These are phyloP conservation scores for Pseudococcus longispinus DNA, from an alignment of 2,888 invertebrate species.

Conservation along the genomic window DNA sequence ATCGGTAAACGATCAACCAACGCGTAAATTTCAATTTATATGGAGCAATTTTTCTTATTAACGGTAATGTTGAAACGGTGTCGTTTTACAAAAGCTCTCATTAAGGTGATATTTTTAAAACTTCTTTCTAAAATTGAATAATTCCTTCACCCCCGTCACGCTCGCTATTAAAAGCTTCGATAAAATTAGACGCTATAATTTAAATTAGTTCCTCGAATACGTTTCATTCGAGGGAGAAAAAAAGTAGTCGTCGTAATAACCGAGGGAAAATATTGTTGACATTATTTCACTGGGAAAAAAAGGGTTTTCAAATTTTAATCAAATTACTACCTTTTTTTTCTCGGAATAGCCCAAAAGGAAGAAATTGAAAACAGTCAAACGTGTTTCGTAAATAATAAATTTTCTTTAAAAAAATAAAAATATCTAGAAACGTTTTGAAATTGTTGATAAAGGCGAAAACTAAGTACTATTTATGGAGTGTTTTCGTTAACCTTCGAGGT, in stretches of 20 bases:
- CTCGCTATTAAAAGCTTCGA: neutral
- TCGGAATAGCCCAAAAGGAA: neutral
- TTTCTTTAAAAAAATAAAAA: neutral
- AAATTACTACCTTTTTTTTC: neutral
- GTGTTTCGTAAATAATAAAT: neutral
- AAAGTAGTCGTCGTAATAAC: neutral
- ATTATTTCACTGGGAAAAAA: neutral
- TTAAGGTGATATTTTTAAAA: constrained; percentile 22
- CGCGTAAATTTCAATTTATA: constrained; percentile 6
- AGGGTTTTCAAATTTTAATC: neutral
- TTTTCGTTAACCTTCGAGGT: neutral
- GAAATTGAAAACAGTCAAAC: neutral
- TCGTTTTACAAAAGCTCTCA: constrained; percentile 8
- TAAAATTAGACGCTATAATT: constrained; percentile 31
- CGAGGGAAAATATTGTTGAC: neutral
- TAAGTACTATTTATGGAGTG: neutral
- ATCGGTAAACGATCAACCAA: neutral
- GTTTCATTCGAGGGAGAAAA: neutral
- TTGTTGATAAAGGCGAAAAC: neutral
- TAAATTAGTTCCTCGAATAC: constrained; percentile 31
- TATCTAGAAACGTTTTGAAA: neutral
- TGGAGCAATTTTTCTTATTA: neutral
- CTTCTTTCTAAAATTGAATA: constrained; percentile 24
- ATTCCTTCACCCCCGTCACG: neutral
- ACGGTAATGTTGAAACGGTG: constrained; percentile 15